phyloP scores from a whole-genome alignment of 2,888 invertebrate species.

The Athrips mouffetella region DNA sequence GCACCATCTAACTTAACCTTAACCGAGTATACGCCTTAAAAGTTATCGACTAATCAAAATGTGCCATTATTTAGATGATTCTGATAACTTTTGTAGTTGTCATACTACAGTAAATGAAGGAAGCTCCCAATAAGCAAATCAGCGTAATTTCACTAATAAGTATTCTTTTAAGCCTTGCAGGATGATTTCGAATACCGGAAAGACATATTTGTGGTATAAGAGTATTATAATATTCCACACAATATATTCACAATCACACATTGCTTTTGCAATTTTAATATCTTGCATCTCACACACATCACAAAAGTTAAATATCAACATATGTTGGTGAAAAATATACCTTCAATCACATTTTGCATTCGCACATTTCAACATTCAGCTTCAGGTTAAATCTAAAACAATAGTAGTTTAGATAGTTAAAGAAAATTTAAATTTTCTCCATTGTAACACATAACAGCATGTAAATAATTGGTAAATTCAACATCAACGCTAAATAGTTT shows the following conservation, averaged over 20 bases:
- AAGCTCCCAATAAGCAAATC: conserved; percentile 34
- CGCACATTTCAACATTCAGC: conserved; percentile 24
- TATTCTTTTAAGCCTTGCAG: conserved; percentile 35
- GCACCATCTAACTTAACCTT: no score
- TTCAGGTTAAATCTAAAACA: conserved; percentile 11
- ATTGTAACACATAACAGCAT: conserved; percentile 43
- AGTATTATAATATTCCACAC: conserved; percentile 22
- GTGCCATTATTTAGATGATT: no score
- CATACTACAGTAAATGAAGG: conserved; percentile 26
- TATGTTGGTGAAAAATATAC: conserved; percentile 31
- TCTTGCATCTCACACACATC: conserved; percentile 33
- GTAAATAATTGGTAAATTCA: conserved; percentile 40
- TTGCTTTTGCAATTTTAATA: conserved; percentile 47
- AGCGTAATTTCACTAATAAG: conserved; percentile 28
- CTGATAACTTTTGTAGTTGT: background rate
- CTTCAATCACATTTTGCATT: conserved; percentile 31
- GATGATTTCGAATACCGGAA: conserved; percentile 10
- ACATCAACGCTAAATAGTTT: conserved; percentile 40
- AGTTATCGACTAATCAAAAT: no score
- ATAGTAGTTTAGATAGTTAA: background rate
- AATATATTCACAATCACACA: conserved; percentile 41
- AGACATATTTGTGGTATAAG: conserved; percentile 13
- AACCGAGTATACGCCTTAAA: no score
- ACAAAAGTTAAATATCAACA: conserved; percentile 24
- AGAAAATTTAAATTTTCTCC: no score